Evolutionary conservation across 2,888 invertebrate genomes (phyloP), one percentile per base, ranked within the genome.

Genomic region (Mellilla xanthometata): DNA sequence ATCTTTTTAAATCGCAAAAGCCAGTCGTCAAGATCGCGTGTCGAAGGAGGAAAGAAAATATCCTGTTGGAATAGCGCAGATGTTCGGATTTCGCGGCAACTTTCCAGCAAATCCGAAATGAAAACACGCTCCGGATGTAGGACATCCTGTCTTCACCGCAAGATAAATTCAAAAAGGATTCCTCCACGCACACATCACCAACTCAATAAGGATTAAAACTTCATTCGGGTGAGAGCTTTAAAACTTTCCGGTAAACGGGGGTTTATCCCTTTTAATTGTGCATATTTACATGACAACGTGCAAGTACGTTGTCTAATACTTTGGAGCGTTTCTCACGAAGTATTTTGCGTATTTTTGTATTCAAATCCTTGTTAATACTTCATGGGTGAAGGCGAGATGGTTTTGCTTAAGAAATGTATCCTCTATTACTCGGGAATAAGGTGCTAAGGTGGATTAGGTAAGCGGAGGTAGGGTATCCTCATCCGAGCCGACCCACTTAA

Each of bases 1-100:
- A 88, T 86, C 85, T 86, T 87, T 87, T 86, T 83, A 87, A 87
- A 87, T 83, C 85, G 81, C 83, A 85, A 87, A 85, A 88, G 80
- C 81, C 74, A 85, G 80, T 81, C 77, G 76, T 81, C 79, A 83
- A 81, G 85, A 86, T 86, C 84, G 72, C 70, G 76, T 80, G 80
- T 81, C 68, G 79, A 75, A 73, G 71, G 75, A 79, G 80, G 81
- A 86, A 87, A 81, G 82, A 86, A 88, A 87, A 87, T 78, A 86
- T 77, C 77, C 77, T 69, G 72, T 74, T 65, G 69, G 72, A 81
- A 79, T 68, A 72, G 69, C 81, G 73, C 86, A 85, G 82, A 79
- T 87, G 84, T 65, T 72, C 68, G 80, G 84, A 79, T 86, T 81
- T 81, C 75, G 80, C 76, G 80, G 73, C 75, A 86, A 86, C 70